Percentiles rank a stretch among this genome's conserved stretches.
Conservation (phyloP, 2,113 vertebrate species). For the Ptyas mucosa region DNA sequence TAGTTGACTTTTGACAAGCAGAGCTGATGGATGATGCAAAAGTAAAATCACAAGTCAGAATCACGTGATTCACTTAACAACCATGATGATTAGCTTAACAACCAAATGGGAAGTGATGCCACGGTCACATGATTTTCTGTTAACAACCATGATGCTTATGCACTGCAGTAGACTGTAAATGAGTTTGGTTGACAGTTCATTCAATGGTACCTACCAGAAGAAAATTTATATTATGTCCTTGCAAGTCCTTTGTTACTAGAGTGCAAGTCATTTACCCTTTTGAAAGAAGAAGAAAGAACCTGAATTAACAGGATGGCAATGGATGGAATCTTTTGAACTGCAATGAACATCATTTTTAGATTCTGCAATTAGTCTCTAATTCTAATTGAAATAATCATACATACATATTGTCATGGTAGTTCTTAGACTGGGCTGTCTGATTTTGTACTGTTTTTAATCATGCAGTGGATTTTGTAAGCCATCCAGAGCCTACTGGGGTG, state of each 20-base stretch:
- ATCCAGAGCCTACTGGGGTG: neutral
- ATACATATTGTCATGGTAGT: neutral
- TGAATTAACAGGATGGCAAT: neutral
- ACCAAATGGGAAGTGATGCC: neutral
- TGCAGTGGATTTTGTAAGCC: neutral
- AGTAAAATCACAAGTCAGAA: neutral
- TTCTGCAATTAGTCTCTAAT: neutral
- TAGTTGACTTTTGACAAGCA: neutral
- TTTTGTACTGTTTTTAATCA: neutral
- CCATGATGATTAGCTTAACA: neutral
- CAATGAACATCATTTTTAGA: neutral
- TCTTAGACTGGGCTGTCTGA: neutral
- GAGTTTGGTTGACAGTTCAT: neutral
- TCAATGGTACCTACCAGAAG: neutral
- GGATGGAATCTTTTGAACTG: neutral
- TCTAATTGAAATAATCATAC: neutral
- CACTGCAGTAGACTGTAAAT: neutral
- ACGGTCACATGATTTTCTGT: neutral
- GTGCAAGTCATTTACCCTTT: neutral
- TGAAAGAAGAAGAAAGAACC: neutral
- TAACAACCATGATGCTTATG: neutral
- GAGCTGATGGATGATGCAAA: neutral
- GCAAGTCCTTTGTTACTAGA: neutral
- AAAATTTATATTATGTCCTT: neutral
- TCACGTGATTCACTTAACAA: neutral